A percentile compares a stretch with the other conserved stretches of the same genome.
Evolutionary conservation across 2,797 vertebrate genomes (phyloP).

Genomic region (Mus caroli): DNA sequence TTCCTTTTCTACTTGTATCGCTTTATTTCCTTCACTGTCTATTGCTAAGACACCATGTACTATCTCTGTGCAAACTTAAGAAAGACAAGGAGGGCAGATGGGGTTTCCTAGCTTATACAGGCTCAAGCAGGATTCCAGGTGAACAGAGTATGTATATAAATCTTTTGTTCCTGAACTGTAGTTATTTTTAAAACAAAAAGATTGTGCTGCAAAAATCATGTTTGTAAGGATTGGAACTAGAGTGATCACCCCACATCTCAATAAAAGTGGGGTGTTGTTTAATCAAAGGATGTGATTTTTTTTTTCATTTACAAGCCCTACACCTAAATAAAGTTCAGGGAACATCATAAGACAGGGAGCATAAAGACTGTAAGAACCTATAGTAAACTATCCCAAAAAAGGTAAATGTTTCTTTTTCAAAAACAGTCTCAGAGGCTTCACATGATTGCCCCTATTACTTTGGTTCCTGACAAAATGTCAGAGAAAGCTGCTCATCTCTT

Average conservation of each 20-base stretch:
- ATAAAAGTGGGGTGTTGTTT: neutral
- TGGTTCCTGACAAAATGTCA: neutral
- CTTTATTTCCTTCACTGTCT: neutral
- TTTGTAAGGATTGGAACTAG: neutral
- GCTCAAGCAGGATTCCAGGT: neutral
- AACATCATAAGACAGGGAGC: neutral
- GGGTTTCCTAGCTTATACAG: neutral
- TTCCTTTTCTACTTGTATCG: neutral
- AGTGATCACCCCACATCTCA: neutral
- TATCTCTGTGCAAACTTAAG: neutral
- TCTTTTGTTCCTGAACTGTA: neutral
- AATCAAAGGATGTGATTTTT: neutral
- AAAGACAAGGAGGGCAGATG: neutral
- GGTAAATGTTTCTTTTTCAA: neutral
- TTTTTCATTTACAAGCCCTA: neutral
- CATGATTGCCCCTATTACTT: neutral
- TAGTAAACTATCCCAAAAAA: neutral
- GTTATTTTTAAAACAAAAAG: slow-evolving; percentile 13
- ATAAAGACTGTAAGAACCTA: neutral
- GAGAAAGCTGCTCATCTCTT: neutral
- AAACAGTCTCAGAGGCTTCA: neutral
- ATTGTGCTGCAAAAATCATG: neutral
- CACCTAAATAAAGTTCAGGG: neutral
- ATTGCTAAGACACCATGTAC: neutral
- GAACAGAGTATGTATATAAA: neutral